Conservation (phyloP, 2,888 invertebrate species). For the Plagodis pulveraria region DNA sequence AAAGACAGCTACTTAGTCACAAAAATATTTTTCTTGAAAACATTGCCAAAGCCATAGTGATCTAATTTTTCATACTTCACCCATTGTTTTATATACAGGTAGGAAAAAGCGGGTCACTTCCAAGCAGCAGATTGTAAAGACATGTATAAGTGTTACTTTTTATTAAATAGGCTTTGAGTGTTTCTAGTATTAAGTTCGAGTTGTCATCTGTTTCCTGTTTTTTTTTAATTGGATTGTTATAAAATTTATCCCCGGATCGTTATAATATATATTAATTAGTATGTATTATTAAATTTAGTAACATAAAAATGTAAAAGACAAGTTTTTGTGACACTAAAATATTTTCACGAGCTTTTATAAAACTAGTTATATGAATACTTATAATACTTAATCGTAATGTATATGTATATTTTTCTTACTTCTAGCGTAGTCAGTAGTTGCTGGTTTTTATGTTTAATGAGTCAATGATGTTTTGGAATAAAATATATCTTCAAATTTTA, state of each 20-base stretch:
- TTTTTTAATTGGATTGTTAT: conserved; percentile 60
- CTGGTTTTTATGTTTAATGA: conserved; percentile 34
- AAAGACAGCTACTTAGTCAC: conserved; percentile 50
- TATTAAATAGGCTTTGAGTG: conserved; percentile 66
- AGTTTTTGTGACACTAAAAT: conserved; percentile 71
- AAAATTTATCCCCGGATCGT: conserved; percentile 53
- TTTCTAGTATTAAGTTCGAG: conserved; percentile 56
- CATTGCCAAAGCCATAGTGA: conserved; percentile 55
- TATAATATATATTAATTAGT: conserved; percentile 40
- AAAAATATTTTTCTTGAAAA: conserved; percentile 24
- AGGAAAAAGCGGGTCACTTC: conserved; percentile 50
- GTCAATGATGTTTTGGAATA: conserved; percentile 18
- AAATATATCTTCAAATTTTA: conserved; percentile 1
- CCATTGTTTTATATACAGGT: conserved; percentile 22
- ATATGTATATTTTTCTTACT: conserved; percentile 81
- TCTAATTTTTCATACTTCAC: conserved; percentile 19
- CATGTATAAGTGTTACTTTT: conserved; percentile 64
- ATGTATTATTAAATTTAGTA: conserved; percentile 56
- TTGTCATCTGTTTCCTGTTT: conserved; percentile 46
- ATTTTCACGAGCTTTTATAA: conserved; percentile 81
- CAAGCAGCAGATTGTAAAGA: conserved; percentile 81
- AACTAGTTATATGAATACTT: conserved; percentile 63
- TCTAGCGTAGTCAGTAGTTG: conserved; percentile 63
- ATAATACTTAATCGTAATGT: conserved; percentile 53
- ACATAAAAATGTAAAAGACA: conserved; percentile 76